A percentile compares a stretch with the other conserved stretches of the same genome.
Conservation (phyloP, 1,140 invertebrate genomes). For the Drosophila kurseongensis region DNA sequence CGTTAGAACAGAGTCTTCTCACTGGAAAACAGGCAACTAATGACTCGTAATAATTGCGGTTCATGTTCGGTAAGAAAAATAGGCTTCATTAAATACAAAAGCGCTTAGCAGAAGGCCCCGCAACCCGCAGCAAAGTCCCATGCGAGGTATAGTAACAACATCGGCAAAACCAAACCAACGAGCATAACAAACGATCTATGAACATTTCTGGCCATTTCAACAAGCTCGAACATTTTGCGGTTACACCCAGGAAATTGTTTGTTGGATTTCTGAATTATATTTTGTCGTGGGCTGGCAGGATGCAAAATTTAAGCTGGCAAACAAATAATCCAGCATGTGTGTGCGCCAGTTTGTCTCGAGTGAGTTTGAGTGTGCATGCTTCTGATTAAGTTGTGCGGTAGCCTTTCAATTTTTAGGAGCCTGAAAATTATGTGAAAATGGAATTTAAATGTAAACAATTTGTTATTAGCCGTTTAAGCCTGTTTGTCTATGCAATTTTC, state of each 20-base stretch:
- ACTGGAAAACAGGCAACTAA: slow-evolving; percentile 60
- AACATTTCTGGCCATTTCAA: slow-evolving; percentile 34
- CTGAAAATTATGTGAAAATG: slow-evolving; percentile 45
- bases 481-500: slow-evolving; percentile 38
- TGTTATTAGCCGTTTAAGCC: slow-evolving; percentile 40
- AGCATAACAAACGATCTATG: slow-evolving; percentile 59
- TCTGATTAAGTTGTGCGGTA: slow-evolving; percentile 53
- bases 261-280: slow-evolving; percentile 56
- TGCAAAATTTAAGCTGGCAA: slow-evolving; percentile 33
- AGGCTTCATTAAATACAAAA: slow-evolving; percentile 80
- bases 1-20: slow-evolving; percentile 14
- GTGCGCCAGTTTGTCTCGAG: slow-evolving; percentile 22
- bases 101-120: slow-evolving; percentile 57
- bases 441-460: slow-evolving; percentile 57
- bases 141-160: slow-evolving; percentile 18
- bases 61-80: slow-evolving; percentile 67
- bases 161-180: slow-evolving; percentile 44
- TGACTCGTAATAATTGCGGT: slow-evolving; percentile 74
- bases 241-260: slow-evolving; percentile 53
- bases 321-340: slow-evolving; percentile 39
- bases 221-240: slow-evolving; percentile 53
- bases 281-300: slow-evolving; percentile 18
- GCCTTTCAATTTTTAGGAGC: slow-evolving; percentile 52
- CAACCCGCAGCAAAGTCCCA: slow-evolving; percentile 11
- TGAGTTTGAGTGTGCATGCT: slow-evolving; percentile 1